Base-by-base conservation (phyloP, 2,797 vertebrate species). In the Sebastes reedi region DNA sequence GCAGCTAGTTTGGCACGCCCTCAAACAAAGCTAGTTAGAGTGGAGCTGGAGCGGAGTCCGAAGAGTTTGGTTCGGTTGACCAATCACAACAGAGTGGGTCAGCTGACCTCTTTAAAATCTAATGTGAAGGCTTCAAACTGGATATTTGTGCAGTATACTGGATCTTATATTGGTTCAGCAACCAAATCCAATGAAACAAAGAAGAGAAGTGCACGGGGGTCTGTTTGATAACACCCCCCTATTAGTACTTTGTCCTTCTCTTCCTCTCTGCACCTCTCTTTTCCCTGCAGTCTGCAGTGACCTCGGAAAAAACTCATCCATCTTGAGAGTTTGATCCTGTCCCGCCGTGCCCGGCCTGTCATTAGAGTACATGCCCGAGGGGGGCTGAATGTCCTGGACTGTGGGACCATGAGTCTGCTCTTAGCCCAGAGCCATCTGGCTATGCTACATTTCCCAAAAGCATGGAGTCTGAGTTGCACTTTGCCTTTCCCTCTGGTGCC, bases 281-380 rank as follows among this genome's bases (percentile, higher is more conserved):
- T 75, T 75, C 69, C 73, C 62, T 14, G 14, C 46, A 73, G 58
- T 79, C 46, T n/a, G n/a, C 59, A 32, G 59, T 79, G 82, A 75
- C 77, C 81, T 72, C 3, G 16, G 22, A 72, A 66, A 71, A 72
- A 72, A 66, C 60, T 65, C 81, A 79, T 85, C 84, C 66, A 89
- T 88, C 82, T 81, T 32, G 12, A 82, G 80, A 75, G 82, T 85
- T 84, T 91, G 88, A 89, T 86, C 71, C 70, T 56, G 78, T 83
- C 76, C 83, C 39, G 2, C 56, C 68, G 77, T 67, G 66, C 68
- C 54, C 3, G 1, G 70, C 60, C 73, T 74, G 80, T 68, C 79
- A 46, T 75, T 71, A 68, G 30, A 22, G 60, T 20, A 62, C 77
- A 78, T 11, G 82, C 82, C 84, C 65, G 67, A 9, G 22, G 22